Evolutionary conservation across 2,888 invertebrate species (phyloP), one percentile per base, ranked within the genome.

Genomic region (Altica lythri): DNA sequence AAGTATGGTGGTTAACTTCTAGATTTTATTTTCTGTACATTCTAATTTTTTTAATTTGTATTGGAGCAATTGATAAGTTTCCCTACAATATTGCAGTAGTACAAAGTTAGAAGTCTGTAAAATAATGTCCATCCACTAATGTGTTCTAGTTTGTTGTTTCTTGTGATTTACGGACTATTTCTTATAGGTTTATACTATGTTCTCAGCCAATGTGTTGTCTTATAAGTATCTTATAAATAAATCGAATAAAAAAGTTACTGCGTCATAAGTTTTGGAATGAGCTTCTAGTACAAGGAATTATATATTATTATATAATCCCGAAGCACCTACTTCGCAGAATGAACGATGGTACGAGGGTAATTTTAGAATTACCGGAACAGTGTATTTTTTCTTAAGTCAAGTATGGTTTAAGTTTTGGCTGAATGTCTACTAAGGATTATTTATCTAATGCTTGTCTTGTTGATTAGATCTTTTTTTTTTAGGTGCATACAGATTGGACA

Each of bases 61-160:
- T 30, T 9, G 22, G 59, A 22, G 45, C 37, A 60, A 35, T 55
- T 58, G 45, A 44, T 14, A 8, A 13, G 6, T 32, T 42, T 6
- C 51, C 42, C 13, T 52, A 40, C 49, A 38, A 51, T 52, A 22
- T 62, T 64, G 65, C 57, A 59, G 62, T 63, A 65, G 65, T 67
- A 62, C 68, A 65, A 65, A 65, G 63, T 68, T 68, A 60, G 63
- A 46, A 65, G 65, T 65, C 63, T 58, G 61, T 61, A 57, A 61
- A 64, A 64, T 65, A 62, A 65, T 64, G 65, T 60, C 58, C 60
- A 57, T 53, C 60, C 60, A 57, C 64, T 66, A 66, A 65, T 67
- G 65, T 61, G 67, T 55, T 62, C 55, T 53, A 59, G 58, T 58
- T 62, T 60, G 62, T 60, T 60, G 59, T 62, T 57, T 52, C 54